Evolutionary conservation across 2,797 vertebrate genomes (phyloP).

Genomic region (Acipenser ruthenus): DNA sequence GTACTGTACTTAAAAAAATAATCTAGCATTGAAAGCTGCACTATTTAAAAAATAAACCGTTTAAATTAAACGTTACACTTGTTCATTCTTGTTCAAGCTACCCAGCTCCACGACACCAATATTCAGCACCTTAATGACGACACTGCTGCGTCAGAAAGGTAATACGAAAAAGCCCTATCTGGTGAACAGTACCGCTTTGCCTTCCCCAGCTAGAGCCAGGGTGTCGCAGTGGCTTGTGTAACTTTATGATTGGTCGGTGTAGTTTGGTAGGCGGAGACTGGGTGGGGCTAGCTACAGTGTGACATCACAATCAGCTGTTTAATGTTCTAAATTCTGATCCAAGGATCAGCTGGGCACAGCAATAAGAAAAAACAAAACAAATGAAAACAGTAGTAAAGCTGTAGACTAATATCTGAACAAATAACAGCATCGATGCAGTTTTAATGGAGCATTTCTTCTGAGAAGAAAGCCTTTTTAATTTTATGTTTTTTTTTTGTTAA

Average conservation of each 20-base stretch:
- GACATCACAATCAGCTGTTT: constrained; percentile 64
- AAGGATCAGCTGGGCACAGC: constrained; percentile 76
- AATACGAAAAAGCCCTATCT: constrained; percentile 8
- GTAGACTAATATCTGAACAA: constrained; percentile 56
- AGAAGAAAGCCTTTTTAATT: constrained; percentile 27
- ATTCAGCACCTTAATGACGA: too few relatives aligned
- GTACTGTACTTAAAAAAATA: not conserved
- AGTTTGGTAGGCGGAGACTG: constrained; percentile 13
- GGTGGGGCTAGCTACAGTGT: constrained; percentile 36
- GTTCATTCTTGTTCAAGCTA: too few relatives aligned
- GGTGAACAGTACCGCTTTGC: constrained; percentile 33
- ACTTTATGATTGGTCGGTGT: constrained; percentile 33
- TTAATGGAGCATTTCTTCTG: constrained; percentile 57
- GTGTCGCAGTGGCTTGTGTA: constrained; percentile 23
- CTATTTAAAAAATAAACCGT: not conserved
- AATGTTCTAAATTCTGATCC: constrained; percentile 75
- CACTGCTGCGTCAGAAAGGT: not conserved
- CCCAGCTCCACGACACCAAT: too few relatives aligned
- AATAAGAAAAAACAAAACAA: constrained; percentile 60
- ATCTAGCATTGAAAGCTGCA: not conserved
- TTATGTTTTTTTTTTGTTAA: constrained; percentile 25
- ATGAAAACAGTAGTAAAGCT: constrained; percentile 34
- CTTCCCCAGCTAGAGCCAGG: constrained; percentile 34
- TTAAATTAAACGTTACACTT: not conserved
- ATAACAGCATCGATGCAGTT: constrained; percentile 44